Base-by-base conservation (phyloP, 2,113 vertebrate genomes). In the Chloroceryle aenea region DNA sequence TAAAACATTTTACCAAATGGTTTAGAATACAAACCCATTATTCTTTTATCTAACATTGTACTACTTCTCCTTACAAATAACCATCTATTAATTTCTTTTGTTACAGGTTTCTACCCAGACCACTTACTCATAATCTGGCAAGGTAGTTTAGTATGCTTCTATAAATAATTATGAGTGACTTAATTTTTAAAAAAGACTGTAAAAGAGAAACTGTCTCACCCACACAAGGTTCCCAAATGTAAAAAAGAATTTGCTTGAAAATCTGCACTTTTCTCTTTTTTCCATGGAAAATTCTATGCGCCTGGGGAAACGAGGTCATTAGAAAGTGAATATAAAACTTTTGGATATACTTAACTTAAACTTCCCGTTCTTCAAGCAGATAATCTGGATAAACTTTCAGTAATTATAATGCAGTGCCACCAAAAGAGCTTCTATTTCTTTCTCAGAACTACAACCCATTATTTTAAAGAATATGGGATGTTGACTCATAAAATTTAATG, bases 1-100 rank as follows among this genome's bases (percentile, higher is more conserved):
- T 85, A 91, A 96, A 97, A 91, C 66, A 67, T 36, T 94, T 96
- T 95, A 94, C 77, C 82, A 92, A 97, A 95, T 45, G 92, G 73
- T 93, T 97, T 86, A 90, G 94, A 97, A 96, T 89, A 97, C 40
- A 98, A 58, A 91, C 40, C 64, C 64, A 56, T 68, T 75, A 43
- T 13, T 68, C 43, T 84, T 95, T 85, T 76, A 92, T 89, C 26
- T 71, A 56, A 59, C 23, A 63, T 61, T 29, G 68, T 45, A 16
- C 59, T 45, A 72, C 62, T 42, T 72, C 62, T 76, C 72, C 50
- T 74, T 38, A 45, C 9, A 73, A 32, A 8, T 56, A 87, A 83
- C 3, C 10, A 63, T 53, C 23, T 16, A 29, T 66, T 68, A 27
- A 27, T 15, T 50, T 64, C 67, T 85, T 52, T 68, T 61, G 22